These are phyloP conservation scores for Triops longicaudatus DNA, from an alignment of 1,140 invertebrate genomes.

Conservation along the genomic window DNA sequence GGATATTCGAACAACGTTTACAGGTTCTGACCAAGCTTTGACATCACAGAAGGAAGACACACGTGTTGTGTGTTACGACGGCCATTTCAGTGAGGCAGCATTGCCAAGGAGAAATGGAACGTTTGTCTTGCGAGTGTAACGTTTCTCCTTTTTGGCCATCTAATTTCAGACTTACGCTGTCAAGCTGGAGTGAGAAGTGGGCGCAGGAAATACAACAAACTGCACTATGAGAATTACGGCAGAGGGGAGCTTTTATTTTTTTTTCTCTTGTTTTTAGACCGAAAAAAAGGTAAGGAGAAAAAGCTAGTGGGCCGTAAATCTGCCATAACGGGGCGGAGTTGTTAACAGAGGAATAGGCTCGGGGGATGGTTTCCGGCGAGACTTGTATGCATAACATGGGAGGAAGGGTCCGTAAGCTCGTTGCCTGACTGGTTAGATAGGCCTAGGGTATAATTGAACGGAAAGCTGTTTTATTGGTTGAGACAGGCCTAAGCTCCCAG, in stretches of 20 bases:
- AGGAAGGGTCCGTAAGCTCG: constrained; percentile 7
- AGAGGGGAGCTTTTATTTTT: background rate
- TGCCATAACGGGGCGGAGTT: constrained; percentile 13
- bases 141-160: background rate
- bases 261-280: background rate
- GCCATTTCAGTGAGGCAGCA: background rate
- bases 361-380: constrained; percentile 1
- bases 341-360: constrained; percentile 12
- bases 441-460: constrained; percentile 15
- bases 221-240: background rate
- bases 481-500: background rate
- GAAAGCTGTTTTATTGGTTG: background rate
- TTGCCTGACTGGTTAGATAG: constrained; percentile 10
- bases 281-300: background rate
- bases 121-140: background rate
- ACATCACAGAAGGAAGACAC: too few relatives aligned
- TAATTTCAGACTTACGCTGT: constrained; percentile 2
- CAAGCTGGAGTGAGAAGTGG: background rate
- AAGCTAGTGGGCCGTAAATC: background rate
- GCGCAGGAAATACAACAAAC: background rate
- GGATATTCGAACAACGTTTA: too few relatives aligned
- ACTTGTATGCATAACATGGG: background rate
- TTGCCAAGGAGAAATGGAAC: background rate
- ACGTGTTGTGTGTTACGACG: too few relatives aligned
- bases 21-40: too few relatives aligned